phyloP scores from a whole-genome alignment of 1,140 invertebrate genomes.

The Eumaeus atala region DNA sequence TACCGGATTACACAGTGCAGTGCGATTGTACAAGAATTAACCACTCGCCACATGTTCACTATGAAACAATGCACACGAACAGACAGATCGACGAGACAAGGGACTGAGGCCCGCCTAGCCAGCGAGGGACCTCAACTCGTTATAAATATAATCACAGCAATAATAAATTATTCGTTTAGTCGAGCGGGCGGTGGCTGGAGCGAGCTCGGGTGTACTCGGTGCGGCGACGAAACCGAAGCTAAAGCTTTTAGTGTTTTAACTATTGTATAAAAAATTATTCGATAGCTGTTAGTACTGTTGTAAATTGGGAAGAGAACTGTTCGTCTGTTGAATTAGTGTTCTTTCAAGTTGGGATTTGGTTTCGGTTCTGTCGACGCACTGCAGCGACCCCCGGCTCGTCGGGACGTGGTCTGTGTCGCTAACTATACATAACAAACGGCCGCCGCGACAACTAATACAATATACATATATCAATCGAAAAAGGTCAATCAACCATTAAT shows the following conservation, averaged over 20 bases:
- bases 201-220: too few relatives aligned
- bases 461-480: constrained; percentile 51
- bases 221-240: too few relatives aligned
- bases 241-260: too few relatives aligned
- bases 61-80: constrained; percentile 18
- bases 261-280: too few relatives aligned
- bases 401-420: constrained; percentile 33
- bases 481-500: constrained; percentile 57
- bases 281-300: too few relatives aligned
- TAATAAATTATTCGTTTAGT: constrained; percentile 63
- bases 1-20: constrained; percentile 24
- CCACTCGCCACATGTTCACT: constrained; percentile 29
- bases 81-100: neutral
- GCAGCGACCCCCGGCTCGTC: too few relatives aligned
- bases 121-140: constrained; percentile 52
- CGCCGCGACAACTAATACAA: constrained; percentile 34
- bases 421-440: constrained; percentile 64
- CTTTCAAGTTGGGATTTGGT: too few relatives aligned
- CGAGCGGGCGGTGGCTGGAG: constrained; percentile 12
- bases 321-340: too few relatives aligned
- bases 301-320: too few relatives aligned
- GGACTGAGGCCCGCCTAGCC: constrained; percentile 20
- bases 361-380: too few relatives aligned
- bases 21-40: constrained; percentile 35
- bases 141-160: constrained; percentile 72